Conservation (phyloP, 1,140 invertebrate species). For the Diabrotica undecimpunctata region DNA sequence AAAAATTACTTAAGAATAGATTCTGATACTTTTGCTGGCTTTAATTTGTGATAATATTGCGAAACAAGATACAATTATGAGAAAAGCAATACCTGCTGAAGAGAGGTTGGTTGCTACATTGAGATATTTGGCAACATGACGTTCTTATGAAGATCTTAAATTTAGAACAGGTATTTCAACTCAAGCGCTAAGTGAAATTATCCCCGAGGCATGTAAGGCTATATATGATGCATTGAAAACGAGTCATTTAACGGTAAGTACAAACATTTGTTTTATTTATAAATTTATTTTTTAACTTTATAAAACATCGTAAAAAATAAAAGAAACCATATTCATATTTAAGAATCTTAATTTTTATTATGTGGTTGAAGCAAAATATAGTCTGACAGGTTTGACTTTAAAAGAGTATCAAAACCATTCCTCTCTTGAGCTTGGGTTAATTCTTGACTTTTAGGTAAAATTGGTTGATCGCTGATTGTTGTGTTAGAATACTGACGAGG, state of each 20-base stretch:
- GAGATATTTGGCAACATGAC: constrained; percentile 5
- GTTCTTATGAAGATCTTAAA: constrained; percentile 27
- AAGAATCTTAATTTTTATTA: too few species aligned
- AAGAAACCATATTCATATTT: too few species aligned
- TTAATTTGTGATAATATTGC: constrained; percentile 5
- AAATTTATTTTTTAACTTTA: too few species aligned
- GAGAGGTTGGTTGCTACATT: constrained; percentile 16
- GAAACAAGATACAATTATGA: constrained; percentile 5
- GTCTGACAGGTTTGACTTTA: too few species aligned
- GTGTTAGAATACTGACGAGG: too few species aligned
- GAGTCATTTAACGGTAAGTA: constrained; percentile 17
- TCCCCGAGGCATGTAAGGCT: constrained; percentile 25
- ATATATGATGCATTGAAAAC: constrained; percentile 21
- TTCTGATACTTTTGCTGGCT: background rate
- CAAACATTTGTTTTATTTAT: too few species aligned
- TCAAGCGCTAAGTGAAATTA: constrained; percentile 20
- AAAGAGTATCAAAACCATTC: too few species aligned
- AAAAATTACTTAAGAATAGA: background rate
- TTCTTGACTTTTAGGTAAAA: too few species aligned
- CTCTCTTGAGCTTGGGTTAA: too few species aligned
- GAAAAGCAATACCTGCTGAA: constrained; percentile 4
- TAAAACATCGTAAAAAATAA: too few species aligned
- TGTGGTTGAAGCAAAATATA: too few species aligned
- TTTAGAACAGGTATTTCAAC: constrained; percentile 21
- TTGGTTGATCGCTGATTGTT: too few species aligned